Evolutionary conservation across 2,888 invertebrate species (phyloP).

Genomic region (Synergus itoensis): DNA sequence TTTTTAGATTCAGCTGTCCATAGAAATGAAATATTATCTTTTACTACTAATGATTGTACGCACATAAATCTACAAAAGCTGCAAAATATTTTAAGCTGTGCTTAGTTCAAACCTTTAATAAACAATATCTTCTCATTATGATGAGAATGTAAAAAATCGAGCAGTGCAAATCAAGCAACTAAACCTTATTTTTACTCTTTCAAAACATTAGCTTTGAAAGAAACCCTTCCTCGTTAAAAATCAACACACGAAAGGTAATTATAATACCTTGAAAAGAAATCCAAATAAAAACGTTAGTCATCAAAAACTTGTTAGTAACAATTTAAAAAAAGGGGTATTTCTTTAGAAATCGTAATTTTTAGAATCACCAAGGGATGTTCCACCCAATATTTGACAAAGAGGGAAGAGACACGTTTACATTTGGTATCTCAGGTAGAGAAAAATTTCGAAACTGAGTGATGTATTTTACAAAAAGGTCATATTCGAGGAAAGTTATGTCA

Average conservation of each 20-base stretch:
- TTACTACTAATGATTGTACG: not conserved
- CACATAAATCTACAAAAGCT: not conserved
- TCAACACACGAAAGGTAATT: constrained; percentile 32
- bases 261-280: constrained; percentile 48
- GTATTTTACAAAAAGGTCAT: constrained; percentile 68
- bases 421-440: constrained; percentile 62
- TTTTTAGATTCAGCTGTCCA: not conserved
- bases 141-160: not conserved
- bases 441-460: constrained; percentile 66
- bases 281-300: constrained; percentile 41
- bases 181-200: not conserved
- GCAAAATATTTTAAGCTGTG: not conserved
- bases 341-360: constrained; percentile 24
- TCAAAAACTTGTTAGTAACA: constrained; percentile 48
- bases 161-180: constrained; percentile 29
- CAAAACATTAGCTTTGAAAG: not conserved
- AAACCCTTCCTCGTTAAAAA: not conserved
- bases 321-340: constrained; percentile 37
- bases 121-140: not conserved
- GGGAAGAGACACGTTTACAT: constrained; percentile 70
- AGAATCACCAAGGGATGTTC: constrained; percentile 65
- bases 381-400: constrained; percentile 67
- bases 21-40: not conserved
- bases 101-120: not conserved
- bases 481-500: constrained; percentile 65